Percentiles rank a stretch among this genome's conserved stretches.
Conservation (phyloP, 2,113 vertebrate species). For the Daphoenositta chrysoptera region DNA sequence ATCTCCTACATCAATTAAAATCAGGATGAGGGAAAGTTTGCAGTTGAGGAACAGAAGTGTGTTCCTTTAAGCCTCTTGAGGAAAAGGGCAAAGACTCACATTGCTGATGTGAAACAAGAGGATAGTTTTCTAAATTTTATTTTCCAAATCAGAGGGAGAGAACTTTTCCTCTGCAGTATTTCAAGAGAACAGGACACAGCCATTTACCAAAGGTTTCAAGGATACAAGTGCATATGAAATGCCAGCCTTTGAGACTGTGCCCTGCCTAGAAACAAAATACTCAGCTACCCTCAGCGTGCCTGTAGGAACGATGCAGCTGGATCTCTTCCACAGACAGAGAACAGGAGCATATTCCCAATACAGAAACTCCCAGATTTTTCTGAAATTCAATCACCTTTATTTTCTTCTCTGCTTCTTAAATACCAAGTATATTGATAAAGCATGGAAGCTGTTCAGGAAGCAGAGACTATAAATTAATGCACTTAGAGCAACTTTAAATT, state of each 20-base stretch:
- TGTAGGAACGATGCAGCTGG: not conserved
- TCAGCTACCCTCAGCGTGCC: not conserved
- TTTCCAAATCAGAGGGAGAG: not conserved
- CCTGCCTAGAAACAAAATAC: not conserved
- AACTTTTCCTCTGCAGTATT: not conserved
- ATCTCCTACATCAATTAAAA: not conserved
- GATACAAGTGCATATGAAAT: not conserved
- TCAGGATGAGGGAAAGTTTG: not conserved
- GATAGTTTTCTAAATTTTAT: not conserved
- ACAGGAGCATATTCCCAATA: not conserved
- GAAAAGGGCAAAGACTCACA: not conserved
- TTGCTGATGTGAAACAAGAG: not conserved
- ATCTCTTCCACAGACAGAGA: not conserved
- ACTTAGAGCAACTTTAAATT: not conserved
- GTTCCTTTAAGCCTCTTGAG: not conserved
- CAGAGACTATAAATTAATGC: not conserved
- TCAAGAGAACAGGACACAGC: not conserved
- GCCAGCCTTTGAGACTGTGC: not conserved
- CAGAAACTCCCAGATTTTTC: not conserved
- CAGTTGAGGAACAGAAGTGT: not conserved
- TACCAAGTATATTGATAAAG: not conserved
- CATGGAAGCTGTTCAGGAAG: not conserved
- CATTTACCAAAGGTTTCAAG: not conserved
- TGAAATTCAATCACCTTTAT: not conserved
- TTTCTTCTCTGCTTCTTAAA: not conserved